These are phyloP conservation scores for Petrolisthes manimaculis DNA, from an alignment of 2,888 invertebrate genomes.

Conservation along the genomic window DNA sequence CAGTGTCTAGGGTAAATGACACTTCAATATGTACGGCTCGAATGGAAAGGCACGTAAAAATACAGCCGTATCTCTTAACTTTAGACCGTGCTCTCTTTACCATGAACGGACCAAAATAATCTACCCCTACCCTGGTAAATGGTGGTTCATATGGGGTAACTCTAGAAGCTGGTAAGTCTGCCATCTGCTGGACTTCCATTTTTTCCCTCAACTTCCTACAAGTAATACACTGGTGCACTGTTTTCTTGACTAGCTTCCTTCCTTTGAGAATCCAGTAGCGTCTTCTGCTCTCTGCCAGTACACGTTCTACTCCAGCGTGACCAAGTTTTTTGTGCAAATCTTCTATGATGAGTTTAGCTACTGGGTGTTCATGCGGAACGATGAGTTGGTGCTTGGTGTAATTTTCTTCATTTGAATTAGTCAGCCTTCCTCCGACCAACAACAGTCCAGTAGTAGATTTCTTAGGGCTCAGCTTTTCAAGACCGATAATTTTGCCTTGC, in stretches of 20 bases:
- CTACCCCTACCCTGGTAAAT: background rate
- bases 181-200: slow-evolving; percentile 8
- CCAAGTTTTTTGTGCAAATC: background rate
- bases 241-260: slow-evolving; percentile 15
- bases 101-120: slow-evolving; percentile 22
- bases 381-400: slow-evolving; percentile 25
- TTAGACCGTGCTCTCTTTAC: slow-evolving; percentile 20
- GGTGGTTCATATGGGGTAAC: slow-evolving; percentile 15
- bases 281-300: slow-evolving; percentile 18
- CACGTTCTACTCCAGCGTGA: slow-evolving; percentile 23
- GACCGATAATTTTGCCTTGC: background rate
- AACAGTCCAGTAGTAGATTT: slow-evolving; percentile 9
- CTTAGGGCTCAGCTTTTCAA: background rate
- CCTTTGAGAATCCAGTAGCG: slow-evolving; percentile 22
- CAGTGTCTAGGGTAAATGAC: slow-evolving; percentile 4
- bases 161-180: slow-evolving; percentile 4
- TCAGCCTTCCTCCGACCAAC: slow-evolving; percentile 24
- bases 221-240: slow-evolving; percentile 18
- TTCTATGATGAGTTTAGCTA: background rate
- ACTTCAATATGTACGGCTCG: slow-evolving; percentile 26
- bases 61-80: slow-evolving; percentile 1
- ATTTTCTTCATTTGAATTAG: background rate
- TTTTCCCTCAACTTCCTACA: slow-evolving; percentile 20
- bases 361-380: background rate
- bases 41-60: slow-evolving; percentile 22